phyloP scores from a whole-genome alignment of 2,888 invertebrate genomes.

The Drosophila infuscata region DNA sequence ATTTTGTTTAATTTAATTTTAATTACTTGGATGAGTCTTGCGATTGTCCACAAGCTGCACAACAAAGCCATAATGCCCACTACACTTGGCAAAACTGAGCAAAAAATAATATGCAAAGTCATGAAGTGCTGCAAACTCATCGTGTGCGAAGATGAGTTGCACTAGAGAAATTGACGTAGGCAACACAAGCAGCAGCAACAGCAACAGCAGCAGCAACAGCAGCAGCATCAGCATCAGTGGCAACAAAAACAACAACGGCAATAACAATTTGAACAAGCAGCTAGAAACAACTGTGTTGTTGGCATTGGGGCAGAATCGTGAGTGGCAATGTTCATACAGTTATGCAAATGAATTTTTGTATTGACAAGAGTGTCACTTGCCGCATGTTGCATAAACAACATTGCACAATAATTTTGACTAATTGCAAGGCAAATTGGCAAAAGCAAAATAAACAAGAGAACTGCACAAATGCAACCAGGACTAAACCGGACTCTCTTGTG shows the following conservation, averaged over 20 bases:
- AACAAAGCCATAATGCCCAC: constrained; percentile 45
- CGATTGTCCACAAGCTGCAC: constrained; percentile 44
- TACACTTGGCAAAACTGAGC: constrained; percentile 35
- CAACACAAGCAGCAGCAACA: constrained; percentile 29
- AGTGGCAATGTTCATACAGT: constrained; percentile 60
- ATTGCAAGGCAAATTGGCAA: constrained; percentile 72
- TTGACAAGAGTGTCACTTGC: constrained; percentile 76
- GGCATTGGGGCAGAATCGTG: constrained; percentile 57
- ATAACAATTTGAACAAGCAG: constrained; percentile 23
- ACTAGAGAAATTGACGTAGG: constrained; percentile 62
- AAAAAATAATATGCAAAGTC: constrained; percentile 68
- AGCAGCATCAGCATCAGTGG: not conserved
- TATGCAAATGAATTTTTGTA: constrained; percentile 75
- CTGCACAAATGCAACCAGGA: constrained; percentile 19
- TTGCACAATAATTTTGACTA: constrained; percentile 78
- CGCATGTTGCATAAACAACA: constrained; percentile 74
- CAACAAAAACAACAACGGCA: constrained; percentile 5
- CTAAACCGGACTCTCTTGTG: constrained; percentile 4
- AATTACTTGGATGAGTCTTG: constrained; percentile 24
- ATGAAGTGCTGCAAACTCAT: constrained; percentile 54
- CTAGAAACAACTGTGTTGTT: constrained; percentile 33
- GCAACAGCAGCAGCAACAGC: constrained; percentile 7
- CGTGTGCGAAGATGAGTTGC: constrained; percentile 74
- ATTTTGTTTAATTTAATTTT: constrained; percentile 23
- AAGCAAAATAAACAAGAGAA: constrained; percentile 31